Evolutionary conservation across 53 echinoderm and acorn worm genomes (phyloP).

Genomic region (Echinometra lucunter): DNA sequence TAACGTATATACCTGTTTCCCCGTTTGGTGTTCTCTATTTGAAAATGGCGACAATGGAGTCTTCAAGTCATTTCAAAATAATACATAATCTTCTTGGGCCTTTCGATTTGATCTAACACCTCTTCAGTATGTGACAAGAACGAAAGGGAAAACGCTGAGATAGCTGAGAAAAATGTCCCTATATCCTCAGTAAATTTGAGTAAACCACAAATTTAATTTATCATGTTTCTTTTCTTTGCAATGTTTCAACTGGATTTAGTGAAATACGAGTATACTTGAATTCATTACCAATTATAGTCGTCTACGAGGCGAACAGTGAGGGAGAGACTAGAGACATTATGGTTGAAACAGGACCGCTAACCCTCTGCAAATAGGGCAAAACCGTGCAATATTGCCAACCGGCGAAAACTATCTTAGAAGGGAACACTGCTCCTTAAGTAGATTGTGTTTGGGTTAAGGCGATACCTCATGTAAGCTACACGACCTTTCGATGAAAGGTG

Average conservation of each 20-base stretch:
- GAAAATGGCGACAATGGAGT: too few species aligned
- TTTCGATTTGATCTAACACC: too few species aligned
- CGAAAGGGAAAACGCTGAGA: too few species aligned
- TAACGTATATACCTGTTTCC: too few species aligned
- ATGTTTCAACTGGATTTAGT: not conserved
- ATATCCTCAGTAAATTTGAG: not conserved
- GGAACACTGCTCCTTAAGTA: not conserved
- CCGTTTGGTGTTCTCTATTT: too few species aligned
- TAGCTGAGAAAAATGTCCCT: not conserved
- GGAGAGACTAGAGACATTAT: not conserved
- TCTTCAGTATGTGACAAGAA: too few species aligned
- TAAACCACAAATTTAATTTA: not conserved
- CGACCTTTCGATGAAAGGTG: not conserved
- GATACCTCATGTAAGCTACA: not conserved
- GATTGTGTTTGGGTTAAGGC: constrained; percentile 15
- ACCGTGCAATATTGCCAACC: constrained; percentile 3
- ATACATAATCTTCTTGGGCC: too few species aligned
- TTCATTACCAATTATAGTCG: not conserved
- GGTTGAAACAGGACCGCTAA: not conserved
- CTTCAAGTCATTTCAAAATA: too few species aligned
- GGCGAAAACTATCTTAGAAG: not conserved
- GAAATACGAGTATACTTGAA: not conserved
- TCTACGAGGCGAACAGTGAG: not conserved
- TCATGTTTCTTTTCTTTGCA: not conserved
- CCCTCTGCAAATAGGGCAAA: not conserved